These are phyloP conservation scores for Elymnias hypermnestra DNA, from an alignment of 1,140 invertebrate genomes.

Conservation along the genomic window DNA sequence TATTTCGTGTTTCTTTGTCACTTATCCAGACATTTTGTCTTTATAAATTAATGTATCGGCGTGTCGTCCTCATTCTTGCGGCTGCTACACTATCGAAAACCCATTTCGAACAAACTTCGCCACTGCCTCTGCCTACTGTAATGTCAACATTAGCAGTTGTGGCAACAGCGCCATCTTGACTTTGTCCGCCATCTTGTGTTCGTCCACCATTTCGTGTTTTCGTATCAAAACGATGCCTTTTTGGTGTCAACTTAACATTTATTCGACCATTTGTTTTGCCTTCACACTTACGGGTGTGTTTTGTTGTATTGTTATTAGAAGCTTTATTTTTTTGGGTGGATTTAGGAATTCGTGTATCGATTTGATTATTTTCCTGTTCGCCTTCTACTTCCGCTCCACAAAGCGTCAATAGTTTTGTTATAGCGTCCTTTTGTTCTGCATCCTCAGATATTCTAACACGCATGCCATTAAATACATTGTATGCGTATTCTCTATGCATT, in stretches of 20 bases:
- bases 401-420: slow-evolving; percentile 37
- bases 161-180: slow-evolving; percentile 26
- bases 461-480: slow-evolving; percentile 48
- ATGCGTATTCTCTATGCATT: slow-evolving; percentile 40
- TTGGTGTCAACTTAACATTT: too few species aligned
- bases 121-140: slow-evolving; percentile 29
- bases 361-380: too few species aligned
- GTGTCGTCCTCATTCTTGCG: slow-evolving; percentile 44
- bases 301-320: too few species aligned
- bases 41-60: slow-evolving; percentile 47
- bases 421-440: slow-evolving; percentile 38
- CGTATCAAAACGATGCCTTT: background rate
- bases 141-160: slow-evolving; percentile 27
- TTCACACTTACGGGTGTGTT: too few species aligned
- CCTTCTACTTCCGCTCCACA: slow-evolving; percentile 40
- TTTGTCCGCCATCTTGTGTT: background rate
- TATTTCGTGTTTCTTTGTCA: too few species aligned
- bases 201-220: slow-evolving; percentile 17
- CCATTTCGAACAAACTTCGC: slow-evolving; percentile 50
- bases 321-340: too few species aligned
- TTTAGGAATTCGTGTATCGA: too few species aligned
- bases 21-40: too few species aligned
- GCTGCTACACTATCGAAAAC: slow-evolving; percentile 59
- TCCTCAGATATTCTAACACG: slow-evolving; percentile 27
- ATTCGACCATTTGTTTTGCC: too few species aligned